Percentiles rank a stretch among this genome's conserved stretches.
phyloP scores from a whole-genome alignment of 2,888 invertebrate genomes.

The Agonopterix heracliana region DNA sequence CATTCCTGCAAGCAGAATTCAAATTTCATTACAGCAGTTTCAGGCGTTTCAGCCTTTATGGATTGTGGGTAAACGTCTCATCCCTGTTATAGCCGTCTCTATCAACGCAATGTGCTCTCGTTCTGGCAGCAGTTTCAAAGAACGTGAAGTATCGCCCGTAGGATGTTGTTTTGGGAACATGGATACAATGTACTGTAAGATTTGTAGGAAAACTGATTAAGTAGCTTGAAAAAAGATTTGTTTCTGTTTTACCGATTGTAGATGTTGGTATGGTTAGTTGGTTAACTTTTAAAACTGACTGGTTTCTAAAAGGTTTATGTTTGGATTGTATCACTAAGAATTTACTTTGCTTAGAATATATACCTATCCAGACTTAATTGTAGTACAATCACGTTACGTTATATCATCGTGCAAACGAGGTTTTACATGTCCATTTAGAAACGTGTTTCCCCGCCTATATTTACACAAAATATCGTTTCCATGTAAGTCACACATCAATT shows the following conservation, averaged over 20 bases:
- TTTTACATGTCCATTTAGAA: too few relatives aligned
- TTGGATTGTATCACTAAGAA: too few relatives aligned
- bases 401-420: too few relatives aligned
- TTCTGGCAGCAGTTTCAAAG: constrained; percentile 63
- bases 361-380: too few relatives aligned
- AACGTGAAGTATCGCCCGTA: constrained; percentile 24
- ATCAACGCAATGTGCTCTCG: constrained; percentile 66
- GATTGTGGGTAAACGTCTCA: constrained; percentile 37
- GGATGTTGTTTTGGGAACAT: constrained; percentile 17
- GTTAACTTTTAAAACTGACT: too few relatives aligned
- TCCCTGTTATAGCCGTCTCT: constrained; percentile 62
- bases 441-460: not conserved
- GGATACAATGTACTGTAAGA: constrained; percentile 6
- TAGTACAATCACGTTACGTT: too few relatives aligned
- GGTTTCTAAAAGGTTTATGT: too few relatives aligned
- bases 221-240: too few relatives aligned
- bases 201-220: too few relatives aligned
- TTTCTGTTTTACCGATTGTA: too few relatives aligned
- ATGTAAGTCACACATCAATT: constrained; percentile 64
- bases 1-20: constrained; percentile 2
- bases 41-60: constrained; percentile 27
- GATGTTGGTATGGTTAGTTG: too few relatives aligned
- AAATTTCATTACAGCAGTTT: constrained; percentile 8
- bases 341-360: too few relatives aligned
- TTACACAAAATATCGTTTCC: not conserved